Base-by-base conservation (phyloP, 2,113 vertebrate genomes). In the Geococcyx californianus region DNA sequence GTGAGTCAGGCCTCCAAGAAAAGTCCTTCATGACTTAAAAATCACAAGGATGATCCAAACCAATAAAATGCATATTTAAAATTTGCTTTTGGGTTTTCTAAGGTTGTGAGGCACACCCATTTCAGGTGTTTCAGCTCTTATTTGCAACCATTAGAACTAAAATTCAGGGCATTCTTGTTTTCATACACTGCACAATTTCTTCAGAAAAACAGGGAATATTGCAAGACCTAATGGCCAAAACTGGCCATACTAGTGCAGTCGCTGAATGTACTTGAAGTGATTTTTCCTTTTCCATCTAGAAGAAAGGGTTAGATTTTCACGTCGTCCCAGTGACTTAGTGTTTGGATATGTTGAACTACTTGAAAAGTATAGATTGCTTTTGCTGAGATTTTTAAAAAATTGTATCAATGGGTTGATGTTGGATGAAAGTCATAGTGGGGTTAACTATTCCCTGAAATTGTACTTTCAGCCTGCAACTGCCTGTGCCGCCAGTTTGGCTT, bases 1-100 rank as follows among this genome's bases (percentile, higher is more conserved):
- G 47, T 86, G 91, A 97, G 76, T 94, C 93, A 95, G 64, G 31
- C 64, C 80, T 90, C 54, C 42, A 74, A 74, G 44, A 86, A 74
- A 93, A 92, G 64, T 28, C 59, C 93, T 28, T 91, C 91, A 56
- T 87, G 86, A 96, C 89, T 94, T 86, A 82, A 94, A n/a, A 94
- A 95, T 97, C 90, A 88, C 59, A 69, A 93, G 87, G 79, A 80
- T 94, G 51, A 93, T 94, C 17, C 83, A 83, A 97, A 91, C 0
- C 67, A 90, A 93, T 80, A 80, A 94, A 95, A 90, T 67, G 75
- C 82, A 23, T 95, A 63, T 83, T 94, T 95, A 91, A 51, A 86
- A 14, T 21, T 90, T 88, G 85, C 82, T 90, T 94, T 86, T 82
- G 77, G 77, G 77, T 69, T 94, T 94, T 88, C 74, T 83, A 40